Evolutionary conservation across 2,113 vertebrate genomes (phyloP).

Genomic region (Centropus unirufus): DNA sequence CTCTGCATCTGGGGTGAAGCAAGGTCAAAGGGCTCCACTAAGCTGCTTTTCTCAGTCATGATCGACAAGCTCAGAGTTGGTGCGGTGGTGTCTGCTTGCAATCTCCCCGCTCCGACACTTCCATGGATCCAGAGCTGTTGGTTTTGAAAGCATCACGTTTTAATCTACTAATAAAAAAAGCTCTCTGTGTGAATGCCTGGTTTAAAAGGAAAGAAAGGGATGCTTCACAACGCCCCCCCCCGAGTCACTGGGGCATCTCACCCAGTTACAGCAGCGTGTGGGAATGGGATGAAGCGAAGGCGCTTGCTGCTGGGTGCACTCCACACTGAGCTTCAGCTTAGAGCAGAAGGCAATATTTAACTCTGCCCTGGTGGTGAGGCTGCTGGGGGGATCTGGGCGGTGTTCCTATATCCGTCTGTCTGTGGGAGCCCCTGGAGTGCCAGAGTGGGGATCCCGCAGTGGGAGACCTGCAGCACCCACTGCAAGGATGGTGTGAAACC

Average conservation of each 20-base stretch:
- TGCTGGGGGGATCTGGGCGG: neutral
- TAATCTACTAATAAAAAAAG: neutral
- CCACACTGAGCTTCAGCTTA: neutral
- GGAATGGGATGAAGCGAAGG: fast-evolving
- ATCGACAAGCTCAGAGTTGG: neutral
- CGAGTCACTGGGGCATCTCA: fast-evolving
- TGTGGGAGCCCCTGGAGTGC: neutral
- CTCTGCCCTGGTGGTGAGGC: fast-evolving
- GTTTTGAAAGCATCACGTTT: neutral
- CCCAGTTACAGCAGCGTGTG: fast-evolving
- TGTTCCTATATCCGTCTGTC: neutral
- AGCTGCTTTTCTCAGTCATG: neutral
- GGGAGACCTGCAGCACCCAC: neutral
- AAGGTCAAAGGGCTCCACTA: neutral
- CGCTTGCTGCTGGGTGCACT: fast-evolving
- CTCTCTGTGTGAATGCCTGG: neutral
- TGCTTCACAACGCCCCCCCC: neutral
- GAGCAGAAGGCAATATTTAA: neutral
- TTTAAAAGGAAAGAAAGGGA: neutral
- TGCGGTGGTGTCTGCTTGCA: neutral
- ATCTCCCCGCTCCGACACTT: neutral
- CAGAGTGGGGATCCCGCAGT: fast-evolving
- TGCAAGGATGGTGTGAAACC: fast-evolving
- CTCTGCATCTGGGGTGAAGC: neutral
- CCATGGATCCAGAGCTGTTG: neutral